Conservation (phyloP, 2,888 invertebrate genomes). For the Aspidiotus destructor region DNA sequence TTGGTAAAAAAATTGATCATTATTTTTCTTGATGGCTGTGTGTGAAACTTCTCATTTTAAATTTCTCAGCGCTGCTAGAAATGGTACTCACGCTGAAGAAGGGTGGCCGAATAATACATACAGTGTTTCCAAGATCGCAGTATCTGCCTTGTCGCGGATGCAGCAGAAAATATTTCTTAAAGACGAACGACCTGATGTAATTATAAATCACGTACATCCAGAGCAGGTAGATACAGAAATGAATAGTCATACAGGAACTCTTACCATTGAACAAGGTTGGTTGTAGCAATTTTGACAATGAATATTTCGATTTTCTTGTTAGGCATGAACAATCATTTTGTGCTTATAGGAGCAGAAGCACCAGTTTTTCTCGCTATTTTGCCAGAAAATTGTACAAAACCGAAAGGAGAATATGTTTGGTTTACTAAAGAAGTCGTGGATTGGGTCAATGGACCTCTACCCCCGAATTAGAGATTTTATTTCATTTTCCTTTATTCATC, state of each 20-base stretch:
- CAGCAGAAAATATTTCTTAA: conserved; percentile 52
- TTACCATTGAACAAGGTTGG: conserved; percentile 48
- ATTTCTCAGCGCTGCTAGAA: conserved; percentile 40
- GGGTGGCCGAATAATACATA: conserved; percentile 59
- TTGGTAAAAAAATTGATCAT: conserved; percentile 1
- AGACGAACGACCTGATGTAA: conserved; percentile 49
- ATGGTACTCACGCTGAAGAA: conserved; percentile 41
- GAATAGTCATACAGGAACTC: conserved; percentile 55
- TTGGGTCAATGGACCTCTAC: conserved; percentile 45
- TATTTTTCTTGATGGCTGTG: too few species aligned
- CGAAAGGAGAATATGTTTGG: conserved; percentile 58
- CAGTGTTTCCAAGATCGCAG: conserved; percentile 61
- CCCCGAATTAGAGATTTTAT: neutral
- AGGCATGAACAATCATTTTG: too few species aligned
- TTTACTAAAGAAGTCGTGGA: conserved; percentile 48
- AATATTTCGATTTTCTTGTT: too few species aligned
- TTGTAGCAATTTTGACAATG: too few species aligned
- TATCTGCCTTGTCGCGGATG: conserved; percentile 56
- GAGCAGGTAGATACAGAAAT: conserved; percentile 72
- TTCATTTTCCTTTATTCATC: too few species aligned
- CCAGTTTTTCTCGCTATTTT: conserved; percentile 53
- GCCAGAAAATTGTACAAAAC: conserved; percentile 45
- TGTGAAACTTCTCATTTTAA: neutral
- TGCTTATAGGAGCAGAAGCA: conserved; percentile 46
- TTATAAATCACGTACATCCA: conserved; percentile 62